These are phyloP conservation scores for Myotis myotis DNA, from an alignment of 2,797 vertebrate genomes.

Conservation along the genomic window DNA sequence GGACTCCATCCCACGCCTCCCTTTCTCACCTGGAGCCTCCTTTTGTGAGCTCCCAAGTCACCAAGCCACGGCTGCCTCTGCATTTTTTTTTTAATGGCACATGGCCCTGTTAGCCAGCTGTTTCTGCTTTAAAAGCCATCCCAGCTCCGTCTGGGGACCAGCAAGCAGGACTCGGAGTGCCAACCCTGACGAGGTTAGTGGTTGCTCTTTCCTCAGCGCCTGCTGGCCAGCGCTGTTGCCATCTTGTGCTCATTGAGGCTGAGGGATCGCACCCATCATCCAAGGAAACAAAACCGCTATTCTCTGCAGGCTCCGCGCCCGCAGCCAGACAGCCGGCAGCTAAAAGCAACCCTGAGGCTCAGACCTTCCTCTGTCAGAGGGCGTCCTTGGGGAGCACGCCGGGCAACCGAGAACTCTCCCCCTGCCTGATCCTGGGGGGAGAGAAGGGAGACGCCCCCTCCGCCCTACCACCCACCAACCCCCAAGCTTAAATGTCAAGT, in stretches of 20 bases:
- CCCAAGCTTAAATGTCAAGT: conserved; percentile 43
- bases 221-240: conserved; percentile 21
- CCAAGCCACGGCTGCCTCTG: not conserved
- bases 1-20: fast-evolving
- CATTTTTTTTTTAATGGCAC: not conserved
- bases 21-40: not conserved
- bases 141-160: not conserved
- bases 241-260: conserved; percentile 71
- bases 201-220: not conserved
- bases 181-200: not conserved
- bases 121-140: not conserved
- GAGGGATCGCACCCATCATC: conserved; percentile 43
- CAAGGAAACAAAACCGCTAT: conserved; percentile 59
- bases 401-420: not conserved
- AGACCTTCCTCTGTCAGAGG: not conserved
- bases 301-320: not conserved
- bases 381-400: not conserved
- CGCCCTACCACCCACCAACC: not conserved
- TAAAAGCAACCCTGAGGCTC: not conserved
- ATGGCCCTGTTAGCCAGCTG: not conserved
- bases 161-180: not conserved
- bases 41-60: not conserved
- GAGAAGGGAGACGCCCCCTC: not conserved
- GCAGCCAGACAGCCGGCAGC: not conserved
- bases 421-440: not conserved